Evolutionary conservation across 2,113 vertebrate species (phyloP), one percentile per base, ranked within the genome.

Genomic region (Oenanthe melanoleuca): DNA sequence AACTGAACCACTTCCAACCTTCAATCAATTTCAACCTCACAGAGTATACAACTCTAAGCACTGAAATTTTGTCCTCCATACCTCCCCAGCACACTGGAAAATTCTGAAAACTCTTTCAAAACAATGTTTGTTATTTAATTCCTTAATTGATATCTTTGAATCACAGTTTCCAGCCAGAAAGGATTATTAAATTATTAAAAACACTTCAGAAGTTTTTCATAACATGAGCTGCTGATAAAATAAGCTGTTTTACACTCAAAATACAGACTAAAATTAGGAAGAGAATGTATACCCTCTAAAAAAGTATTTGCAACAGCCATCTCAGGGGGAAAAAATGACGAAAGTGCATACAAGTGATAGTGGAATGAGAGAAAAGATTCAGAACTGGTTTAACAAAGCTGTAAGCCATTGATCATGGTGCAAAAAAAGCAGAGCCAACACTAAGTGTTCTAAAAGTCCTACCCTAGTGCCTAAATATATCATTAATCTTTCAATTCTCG

Each of bases 251-350:
- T 80, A 60, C 6, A 19, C 20, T 50, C 15, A 64, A 89, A 93
- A 79, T 38, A 11, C 6, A 60, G 33, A 5, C 12, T 72, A 82
- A 67, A 87, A 81, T 50, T 42, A 15, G 9, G 71, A 74, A 22
- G 6, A 50, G 6, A 65, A 0, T n/a, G 3, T 12, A 16, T 57
- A 73, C 5, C 19, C 5, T 44, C 6, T 29, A 52, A 33, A 84
- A 77, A 20, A 9, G 6, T 37, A 29, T 52, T 74, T 72, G 33
- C 16, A 89, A 56, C 8, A 63, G 21, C 4, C 16, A 29, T 28
- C 7, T 52, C 2, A 6, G 16, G 4, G 20, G 7, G 1, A 2
- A 11, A 69, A 67, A 34, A 64, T 22, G 23, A 21, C 0, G 1
- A 33, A 64, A 13, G 38, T 19, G 1, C 19, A 34, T 26, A 33